Base-by-base conservation (phyloP, 1,140 invertebrate genomes). In the Lerema accius region DNA sequence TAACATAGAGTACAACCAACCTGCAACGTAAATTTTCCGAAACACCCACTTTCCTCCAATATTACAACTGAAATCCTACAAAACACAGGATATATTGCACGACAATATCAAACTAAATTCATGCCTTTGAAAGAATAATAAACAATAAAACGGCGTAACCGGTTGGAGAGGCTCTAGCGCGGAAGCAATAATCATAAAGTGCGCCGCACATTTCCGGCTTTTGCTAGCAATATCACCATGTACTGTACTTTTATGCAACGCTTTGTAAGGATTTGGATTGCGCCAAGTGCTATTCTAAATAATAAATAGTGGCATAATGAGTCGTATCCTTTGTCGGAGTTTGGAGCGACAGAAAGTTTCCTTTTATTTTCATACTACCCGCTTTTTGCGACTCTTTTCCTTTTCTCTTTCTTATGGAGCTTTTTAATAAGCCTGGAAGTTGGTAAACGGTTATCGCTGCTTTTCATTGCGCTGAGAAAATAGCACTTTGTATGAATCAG, bases 101-200 rank as follows among this genome's bases (percentile, higher is more conserved):
- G 46, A 67, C 64, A 43, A 64, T 51, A 50, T 64, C 63, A 67
- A 63, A 43, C 63, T 66, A 56, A 67, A 61, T 67, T 63, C 48
- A 26, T 63, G 39, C 45, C 66, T 68, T 67, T 68, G 64, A 73
- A 77, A 70, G 71, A 76, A 80, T 70, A 80, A 76, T 78, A 80
- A 80, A 78, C 67, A 80, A 78, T 80, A 80, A 77, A 77, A 68
- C 35, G 28, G n/a, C 56, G 37, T 37, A 39, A 43, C 55, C 14
- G 15, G 23, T 65, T 42, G 40, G 55, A 42, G 48, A 42, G 49
- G 40, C 49, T 63, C 17, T 28, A 53, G 35, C 19, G 48, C 73
- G 76, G 76, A 79, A 79, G 78, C 71, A 81, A 83, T 83, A 83
- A 78, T 81, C 80, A 73, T 83, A 83, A 83, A 83, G 71, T 78